Base-by-base conservation (phyloP, 2,888 invertebrate species). In the Chironomus tentans region DNA sequence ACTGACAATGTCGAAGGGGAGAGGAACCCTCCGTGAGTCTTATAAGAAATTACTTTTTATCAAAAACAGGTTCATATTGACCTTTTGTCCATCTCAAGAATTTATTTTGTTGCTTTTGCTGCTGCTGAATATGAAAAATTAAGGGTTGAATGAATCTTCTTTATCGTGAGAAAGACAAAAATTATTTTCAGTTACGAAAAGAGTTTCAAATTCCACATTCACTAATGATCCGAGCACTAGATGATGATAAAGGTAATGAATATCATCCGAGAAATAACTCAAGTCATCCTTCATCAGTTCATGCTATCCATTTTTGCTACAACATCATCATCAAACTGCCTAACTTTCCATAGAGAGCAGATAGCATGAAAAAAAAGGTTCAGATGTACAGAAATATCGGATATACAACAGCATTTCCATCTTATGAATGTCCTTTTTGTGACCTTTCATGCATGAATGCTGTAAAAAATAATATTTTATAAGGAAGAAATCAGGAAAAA, bases 31-130 rank as follows among this genome's bases (percentile, higher is more conserved):
- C 47, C 10, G 12, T 65, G 4, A 18, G 13, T 65, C 65, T 65
- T 65, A 65, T 65, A 65, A 65, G 65, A 65, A 21, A 6, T 3
- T 50, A 3, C 2, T 50, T 48, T 6, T 38, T 2, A 21, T 7
- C 48, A 61, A 65, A 74, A 74, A 38, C 74, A 74, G 68, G 74
- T 74, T 74, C 74, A 74, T 65, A 22, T 21, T 74, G 68, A 74
- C 74, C 74, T 74, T 48, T 68, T 15, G 46, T 74, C 72, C 65
- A 65, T 21, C 65, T 65, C 18, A 21, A 13, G 5, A 28, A 68
- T n/a, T 28, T 68, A 21, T n/a, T 22, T 22, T 21, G n/a, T n/a
- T 46, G 50, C 22, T 15, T 15, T 6, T 56, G 1, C 56, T 56
- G 56, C 56, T 56, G 72, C 61, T 61, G 56, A 5, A 10, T 4